phyloP scores from a whole-genome alignment of 2,797 vertebrate genomes.

The Silurus lanzhouensis region DNA sequence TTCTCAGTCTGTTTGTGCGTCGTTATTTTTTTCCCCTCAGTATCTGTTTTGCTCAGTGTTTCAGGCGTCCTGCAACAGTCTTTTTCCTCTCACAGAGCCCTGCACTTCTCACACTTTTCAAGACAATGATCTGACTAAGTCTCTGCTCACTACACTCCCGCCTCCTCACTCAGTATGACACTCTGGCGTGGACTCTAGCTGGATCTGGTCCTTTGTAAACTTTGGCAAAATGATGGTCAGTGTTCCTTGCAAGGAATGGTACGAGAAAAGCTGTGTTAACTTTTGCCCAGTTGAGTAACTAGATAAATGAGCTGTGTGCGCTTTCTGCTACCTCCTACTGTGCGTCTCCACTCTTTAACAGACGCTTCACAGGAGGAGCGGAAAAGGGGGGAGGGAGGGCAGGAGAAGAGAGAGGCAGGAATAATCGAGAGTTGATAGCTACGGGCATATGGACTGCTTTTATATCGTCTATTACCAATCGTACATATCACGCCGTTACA shows the following conservation, averaged over 20 bases:
- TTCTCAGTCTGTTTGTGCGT: constrained; percentile 24
- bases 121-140: constrained; percentile 25
- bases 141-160: constrained; percentile 17
- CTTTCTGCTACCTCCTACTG: constrained; percentile 53
- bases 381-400: constrained; percentile 37
- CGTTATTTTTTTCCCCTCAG: constrained; percentile 42
- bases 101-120: constrained; percentile 17
- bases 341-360: constrained; percentile 55
- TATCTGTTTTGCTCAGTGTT: constrained; percentile 55
- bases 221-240: constrained; percentile 24
- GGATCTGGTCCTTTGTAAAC: constrained; percentile 32
- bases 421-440: constrained; percentile 16
- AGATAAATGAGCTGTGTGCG: constrained; percentile 61
- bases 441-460: constrained; percentile 18
- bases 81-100: background rate
- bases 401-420: constrained; percentile 38
- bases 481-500: background rate
- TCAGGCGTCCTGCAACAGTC: constrained; percentile 62
- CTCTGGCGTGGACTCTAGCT: background rate
- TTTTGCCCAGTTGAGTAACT: constrained; percentile 66
- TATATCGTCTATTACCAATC: constrained; percentile 11
- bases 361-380: constrained; percentile 51
- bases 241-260: constrained; percentile 14
- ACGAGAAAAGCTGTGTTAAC: constrained; percentile 24
- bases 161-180: constrained; percentile 18